These are phyloP conservation scores for Channa striata DNA, from an alignment of 2,797 vertebrate species.

Conservation along the genomic window DNA sequence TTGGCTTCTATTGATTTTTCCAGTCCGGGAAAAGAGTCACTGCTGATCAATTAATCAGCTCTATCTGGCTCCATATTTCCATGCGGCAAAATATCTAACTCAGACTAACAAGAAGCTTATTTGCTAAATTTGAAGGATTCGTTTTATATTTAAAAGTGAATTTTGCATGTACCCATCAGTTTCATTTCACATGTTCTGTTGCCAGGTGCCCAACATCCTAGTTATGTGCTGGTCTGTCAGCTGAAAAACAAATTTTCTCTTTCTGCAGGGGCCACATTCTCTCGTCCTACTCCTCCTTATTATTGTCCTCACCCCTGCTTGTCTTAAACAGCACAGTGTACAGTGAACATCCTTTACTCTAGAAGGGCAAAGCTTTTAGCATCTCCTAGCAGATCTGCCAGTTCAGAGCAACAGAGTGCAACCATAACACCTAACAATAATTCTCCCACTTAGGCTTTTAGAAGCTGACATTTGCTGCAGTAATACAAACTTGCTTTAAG, in stretches of 20 bases:
- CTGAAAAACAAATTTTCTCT: background rate
- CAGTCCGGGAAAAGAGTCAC: slow-evolving; percentile 51
- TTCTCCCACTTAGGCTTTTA: slow-evolving; percentile 23
- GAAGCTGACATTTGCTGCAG: slow-evolving; percentile 39
- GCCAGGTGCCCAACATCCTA: background rate
- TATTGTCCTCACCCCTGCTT: background rate
- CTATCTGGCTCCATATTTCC: slow-evolving; percentile 59
- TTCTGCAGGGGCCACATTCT: background rate
- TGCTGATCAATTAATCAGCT: slow-evolving; percentile 65
- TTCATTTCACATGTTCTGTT: background rate
- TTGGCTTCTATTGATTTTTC: slow-evolving; percentile 69
- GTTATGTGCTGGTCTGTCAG: background rate
- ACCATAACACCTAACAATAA: slow-evolving; percentile 27
- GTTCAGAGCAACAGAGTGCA: slow-evolving; percentile 32
- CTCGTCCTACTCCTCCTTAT: slow-evolving; percentile 4
- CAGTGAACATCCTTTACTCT: slow-evolving; percentile 1
- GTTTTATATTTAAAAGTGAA: too few species aligned
- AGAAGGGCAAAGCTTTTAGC: slow-evolving; percentile 62
- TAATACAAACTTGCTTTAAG: slow-evolving; percentile 24
- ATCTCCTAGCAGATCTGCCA: slow-evolving; percentile 30
- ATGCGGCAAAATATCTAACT: slow-evolving; percentile 55
- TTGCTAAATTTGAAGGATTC: slow-evolving; percentile 29
- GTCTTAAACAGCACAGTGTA: slow-evolving; percentile 39
- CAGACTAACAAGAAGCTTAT: slow-evolving; percentile 25
- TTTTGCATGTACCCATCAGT: background rate